A percentile compares a stretch with the other conserved stretches of the same genome.
phyloP scores from a whole-genome alignment of 1,140 invertebrate species.

The Panulirus ornatus region DNA sequence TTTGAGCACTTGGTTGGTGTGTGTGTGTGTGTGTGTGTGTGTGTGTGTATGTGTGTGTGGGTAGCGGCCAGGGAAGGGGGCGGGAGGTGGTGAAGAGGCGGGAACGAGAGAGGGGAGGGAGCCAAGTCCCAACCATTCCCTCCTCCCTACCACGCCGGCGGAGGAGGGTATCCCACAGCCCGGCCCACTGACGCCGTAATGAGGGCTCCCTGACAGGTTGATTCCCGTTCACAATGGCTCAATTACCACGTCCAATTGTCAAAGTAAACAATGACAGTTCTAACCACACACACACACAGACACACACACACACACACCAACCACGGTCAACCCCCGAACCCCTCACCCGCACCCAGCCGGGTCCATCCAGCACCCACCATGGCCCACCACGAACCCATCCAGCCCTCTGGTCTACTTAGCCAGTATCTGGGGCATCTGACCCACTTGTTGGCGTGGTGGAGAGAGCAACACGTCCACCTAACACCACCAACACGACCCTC shows the following conservation, averaged over 20 bases:
- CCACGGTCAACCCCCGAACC: too few relatives aligned
- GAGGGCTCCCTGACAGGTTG: conserved; percentile 40
- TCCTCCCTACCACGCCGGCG: too few relatives aligned
- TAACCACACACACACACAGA: too few relatives aligned
- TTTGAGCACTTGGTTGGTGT: too few relatives aligned
- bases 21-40: too few relatives aligned
- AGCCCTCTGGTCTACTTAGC: too few relatives aligned
- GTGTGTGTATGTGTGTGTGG: too few relatives aligned
- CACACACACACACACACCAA: too few relatives aligned
- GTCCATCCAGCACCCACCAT: conserved; percentile 10
- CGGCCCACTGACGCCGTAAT: conserved; percentile 31
- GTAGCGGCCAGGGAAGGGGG: background rate
- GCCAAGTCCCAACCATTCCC: background rate
- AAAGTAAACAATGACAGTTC: conserved; percentile 57
- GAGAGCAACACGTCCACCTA: background rate
- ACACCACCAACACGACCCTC: background rate
- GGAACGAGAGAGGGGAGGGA: background rate
- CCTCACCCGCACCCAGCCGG: too few relatives aligned
- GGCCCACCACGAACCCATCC: too few relatives aligned
- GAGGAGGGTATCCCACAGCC: background rate
- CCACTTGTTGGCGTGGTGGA: too few relatives aligned
- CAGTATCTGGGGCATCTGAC: too few relatives aligned
- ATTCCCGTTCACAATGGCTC: conserved; percentile 59
- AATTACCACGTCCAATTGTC: conserved; percentile 63
- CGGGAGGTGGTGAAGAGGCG: background rate